Evolutionary conservation across 2,888 invertebrate species (phyloP).

Genomic region (Cephus rjabovi): DNA sequence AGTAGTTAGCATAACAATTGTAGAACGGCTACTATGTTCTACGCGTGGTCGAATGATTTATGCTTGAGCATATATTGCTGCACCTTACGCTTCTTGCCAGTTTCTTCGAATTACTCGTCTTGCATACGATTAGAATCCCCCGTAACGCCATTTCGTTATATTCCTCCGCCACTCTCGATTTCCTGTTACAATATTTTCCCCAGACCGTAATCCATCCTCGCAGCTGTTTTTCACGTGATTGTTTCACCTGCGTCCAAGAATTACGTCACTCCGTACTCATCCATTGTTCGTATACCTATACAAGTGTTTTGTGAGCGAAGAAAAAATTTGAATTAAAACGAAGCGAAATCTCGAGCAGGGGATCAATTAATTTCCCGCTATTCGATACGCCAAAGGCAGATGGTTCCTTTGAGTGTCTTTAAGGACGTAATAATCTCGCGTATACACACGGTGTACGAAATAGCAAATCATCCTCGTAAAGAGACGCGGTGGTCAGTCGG

Average conservation of each 20-base stretch:
- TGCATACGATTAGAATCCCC: neutral
- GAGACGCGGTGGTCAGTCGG: conserved; percentile 11
- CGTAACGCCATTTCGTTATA: neutral
- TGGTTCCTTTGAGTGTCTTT: conserved; percentile 24
- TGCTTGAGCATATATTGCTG: conserved; percentile 24
- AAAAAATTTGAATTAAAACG: neutral
- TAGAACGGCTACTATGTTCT: conserved; percentile 52
- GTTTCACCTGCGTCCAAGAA: neutral
- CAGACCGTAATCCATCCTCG: neutral
- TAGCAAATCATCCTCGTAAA: conserved; percentile 54
- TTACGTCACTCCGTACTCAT: neutral
- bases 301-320: neutral
- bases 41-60: conserved; percentile 57
- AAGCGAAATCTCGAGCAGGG: neutral
- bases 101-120: neutral
- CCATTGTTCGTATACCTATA: neutral
- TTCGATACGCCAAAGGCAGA: conserved; percentile 46
- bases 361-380: conserved; percentile 48
- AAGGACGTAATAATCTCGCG: neutral
- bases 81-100: neutral
- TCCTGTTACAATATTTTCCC: neutral
- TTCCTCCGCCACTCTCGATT: neutral
- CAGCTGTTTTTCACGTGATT: neutral
- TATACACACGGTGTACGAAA: conserved; percentile 35
- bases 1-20: conserved; percentile 65